These are phyloP conservation scores for Andrena hattorfiana DNA, from an alignment of 2,888 invertebrate species.

Conservation along the genomic window DNA sequence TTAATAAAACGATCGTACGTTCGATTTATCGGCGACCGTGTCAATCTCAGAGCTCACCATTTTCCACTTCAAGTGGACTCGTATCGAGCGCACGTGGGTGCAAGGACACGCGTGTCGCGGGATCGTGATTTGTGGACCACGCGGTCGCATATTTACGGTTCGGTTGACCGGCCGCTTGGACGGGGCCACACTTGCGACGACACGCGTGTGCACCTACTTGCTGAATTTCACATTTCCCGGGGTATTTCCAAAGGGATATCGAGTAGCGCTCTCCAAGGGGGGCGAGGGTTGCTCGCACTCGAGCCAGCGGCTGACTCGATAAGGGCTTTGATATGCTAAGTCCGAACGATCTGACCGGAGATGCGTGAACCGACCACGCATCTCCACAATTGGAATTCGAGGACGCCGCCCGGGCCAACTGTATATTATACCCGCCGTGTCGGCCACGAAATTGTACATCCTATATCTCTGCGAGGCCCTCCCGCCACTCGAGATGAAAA, in stretches of 20 bases:
- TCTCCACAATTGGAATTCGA: slow-evolving; percentile 71
- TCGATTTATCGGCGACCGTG: slow-evolving; percentile 56
- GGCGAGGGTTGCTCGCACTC: slow-evolving; percentile 60
- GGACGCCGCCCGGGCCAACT: slow-evolving; percentile 30
- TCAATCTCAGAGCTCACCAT: slow-evolving; percentile 52
- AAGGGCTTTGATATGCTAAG: slow-evolving; percentile 81
- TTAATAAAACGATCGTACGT: slow-evolving; percentile 45
- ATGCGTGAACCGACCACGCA: slow-evolving; percentile 73
- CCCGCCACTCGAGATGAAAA: slow-evolving; percentile 54
- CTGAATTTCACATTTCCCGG: slow-evolving; percentile 76
- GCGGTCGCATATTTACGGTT: slow-evolving; percentile 64
- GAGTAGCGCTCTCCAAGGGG: slow-evolving; percentile 67
- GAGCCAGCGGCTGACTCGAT: slow-evolving; percentile 71
- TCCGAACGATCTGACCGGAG: slow-evolving; percentile 76
- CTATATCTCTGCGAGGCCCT: slow-evolving; percentile 7
- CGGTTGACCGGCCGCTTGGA: slow-evolving; percentile 51
- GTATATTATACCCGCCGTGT: neutral
- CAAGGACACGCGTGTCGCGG: slow-evolving; percentile 31
- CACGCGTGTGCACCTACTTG: slow-evolving; percentile 63
- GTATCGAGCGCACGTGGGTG: slow-evolving; percentile 45
- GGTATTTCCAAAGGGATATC: slow-evolving; percentile 74
- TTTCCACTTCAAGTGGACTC: slow-evolving; percentile 55
- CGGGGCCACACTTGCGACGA: slow-evolving; percentile 19
- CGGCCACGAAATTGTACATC: slow-evolving; percentile 40
- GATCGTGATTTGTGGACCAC: slow-evolving; percentile 62